Evolutionary conservation across 2,113 vertebrate genomes (phyloP).

Genomic region (Ailurus styani): DNA sequence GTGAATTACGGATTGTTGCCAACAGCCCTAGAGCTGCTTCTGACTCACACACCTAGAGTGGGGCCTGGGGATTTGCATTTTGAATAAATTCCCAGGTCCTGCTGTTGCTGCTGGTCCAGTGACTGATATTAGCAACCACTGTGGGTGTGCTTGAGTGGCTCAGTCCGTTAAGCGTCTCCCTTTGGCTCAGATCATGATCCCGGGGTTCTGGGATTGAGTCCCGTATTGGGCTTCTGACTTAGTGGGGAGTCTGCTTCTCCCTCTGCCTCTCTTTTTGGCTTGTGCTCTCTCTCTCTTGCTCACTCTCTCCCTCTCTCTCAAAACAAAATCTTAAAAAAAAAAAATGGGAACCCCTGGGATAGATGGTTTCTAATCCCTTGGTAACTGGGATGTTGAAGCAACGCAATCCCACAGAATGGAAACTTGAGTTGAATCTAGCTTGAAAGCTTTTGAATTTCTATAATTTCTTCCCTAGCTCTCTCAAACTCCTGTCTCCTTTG

Average conservation of each 20-base stretch:
- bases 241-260: too few relatives aligned
- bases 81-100: background rate
- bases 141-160: background rate
- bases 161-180: too few relatives aligned
- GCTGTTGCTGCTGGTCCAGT: background rate
- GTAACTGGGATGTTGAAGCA: background rate
- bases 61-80: background rate
- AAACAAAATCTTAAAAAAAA: too few relatives aligned
- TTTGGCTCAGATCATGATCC: too few relatives aligned
- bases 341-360: background rate
- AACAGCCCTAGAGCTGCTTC: background rate
- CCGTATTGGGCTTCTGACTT: rapidly evolving
- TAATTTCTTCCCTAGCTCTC: background rate
- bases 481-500: background rate
- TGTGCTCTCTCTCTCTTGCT: too few relatives aligned
- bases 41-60: background rate
- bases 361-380: background rate
- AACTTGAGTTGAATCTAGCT: background rate
- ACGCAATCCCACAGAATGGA: background rate
- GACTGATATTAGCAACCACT: background rate
- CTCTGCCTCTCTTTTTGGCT: too few relatives aligned
- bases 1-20: background rate
- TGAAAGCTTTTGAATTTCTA: background rate
- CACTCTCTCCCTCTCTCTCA: too few relatives aligned
- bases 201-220: too few relatives aligned